A percentile compares a stretch with the other conserved stretches of the same genome.
phyloP scores from a whole-genome alignment of 1,140 invertebrate genomes.

The Melitaea cinxia region DNA sequence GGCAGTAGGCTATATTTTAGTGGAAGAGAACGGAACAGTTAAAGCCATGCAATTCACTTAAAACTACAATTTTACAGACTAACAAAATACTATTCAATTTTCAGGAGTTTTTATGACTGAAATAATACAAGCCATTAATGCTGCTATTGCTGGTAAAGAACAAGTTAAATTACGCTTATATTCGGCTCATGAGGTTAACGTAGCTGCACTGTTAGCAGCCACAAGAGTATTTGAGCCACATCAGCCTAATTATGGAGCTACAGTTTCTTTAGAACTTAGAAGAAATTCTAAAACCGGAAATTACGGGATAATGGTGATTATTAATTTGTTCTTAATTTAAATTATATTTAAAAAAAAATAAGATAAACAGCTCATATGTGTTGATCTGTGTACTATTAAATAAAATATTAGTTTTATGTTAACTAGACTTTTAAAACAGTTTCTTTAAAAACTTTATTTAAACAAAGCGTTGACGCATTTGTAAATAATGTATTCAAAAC shows the following conservation, averaged over 20 bases:
- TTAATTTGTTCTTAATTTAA: constrained; percentile 1
- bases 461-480: too few relatives aligned
- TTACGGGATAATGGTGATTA: constrained; percentile 50
- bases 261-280: constrained; percentile 67
- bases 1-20: too few relatives aligned
- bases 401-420: too few relatives aligned
- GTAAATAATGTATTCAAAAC: too few relatives aligned
- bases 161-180: constrained; percentile 82
- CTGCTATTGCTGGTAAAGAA: constrained; percentile 57
- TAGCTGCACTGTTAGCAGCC: constrained; percentile 84
- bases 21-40: too few relatives aligned
- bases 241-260: constrained; percentile 81
- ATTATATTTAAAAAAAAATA: too few relatives aligned
- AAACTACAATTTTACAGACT: too few relatives aligned
- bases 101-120: constrained; percentile 81
- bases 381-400: too few relatives aligned
- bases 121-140: constrained; percentile 77
- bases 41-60: too few relatives aligned
- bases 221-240: constrained; percentile 84
- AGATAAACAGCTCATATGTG: too few relatives aligned
- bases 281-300: constrained; percentile 38
- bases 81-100: constrained; percentile 12
- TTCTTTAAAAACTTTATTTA: too few relatives aligned
- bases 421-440: too few relatives aligned
- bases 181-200: constrained; percentile 86